phyloP scores from a whole-genome alignment of 1,140 invertebrate genomes.

The Drosophila yakuba region DNA sequence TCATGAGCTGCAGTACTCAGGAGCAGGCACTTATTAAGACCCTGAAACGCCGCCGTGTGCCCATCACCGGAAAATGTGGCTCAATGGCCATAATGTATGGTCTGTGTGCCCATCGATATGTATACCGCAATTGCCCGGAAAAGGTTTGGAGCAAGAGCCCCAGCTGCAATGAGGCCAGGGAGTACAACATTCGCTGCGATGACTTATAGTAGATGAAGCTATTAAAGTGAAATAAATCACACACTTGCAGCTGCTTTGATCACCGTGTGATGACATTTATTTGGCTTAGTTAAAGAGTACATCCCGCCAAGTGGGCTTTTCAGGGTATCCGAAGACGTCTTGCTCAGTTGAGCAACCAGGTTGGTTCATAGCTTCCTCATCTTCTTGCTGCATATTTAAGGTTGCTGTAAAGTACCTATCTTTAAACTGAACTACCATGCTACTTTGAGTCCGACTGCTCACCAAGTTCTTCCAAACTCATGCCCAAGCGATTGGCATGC shows the following conservation, averaged over 20 bases:
- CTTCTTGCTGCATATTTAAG: slow-evolving; percentile 1
- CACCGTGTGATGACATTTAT: slow-evolving; percentile 14
- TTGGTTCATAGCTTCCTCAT: slow-evolving; percentile 1
- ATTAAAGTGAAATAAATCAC: slow-evolving; percentile 15
- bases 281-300: slow-evolving; percentile 46
- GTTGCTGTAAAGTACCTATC: slow-evolving; percentile 12
- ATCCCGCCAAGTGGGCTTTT: slow-evolving; percentile 57
- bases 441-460: not conserved
- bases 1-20: slow-evolving; percentile 16
- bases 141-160: slow-evolving; percentile 44
- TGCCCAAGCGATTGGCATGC: slow-evolving; percentile 56
- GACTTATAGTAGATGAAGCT: not conserved
- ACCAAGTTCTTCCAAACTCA: slow-evolving; percentile 57
- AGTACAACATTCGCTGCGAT: slow-evolving; percentile 31
- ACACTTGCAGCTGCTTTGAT: slow-evolving; percentile 26
- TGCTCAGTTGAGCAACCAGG: slow-evolving; percentile 1
- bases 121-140: slow-evolving; percentile 52
- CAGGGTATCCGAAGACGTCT: not conserved
- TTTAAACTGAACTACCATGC: too few relatives aligned
- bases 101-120: slow-evolving; percentile 47
- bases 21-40: slow-evolving; percentile 39
- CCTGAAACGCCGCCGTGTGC: slow-evolving; percentile 42
- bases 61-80: slow-evolving; percentile 48
- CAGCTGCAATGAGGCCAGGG: slow-evolving; percentile 42
- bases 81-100: slow-evolving; percentile 52